Evolutionary conservation across 2,797 vertebrate genomes (phyloP).

Genomic region (Pteropus rufus): DNA sequence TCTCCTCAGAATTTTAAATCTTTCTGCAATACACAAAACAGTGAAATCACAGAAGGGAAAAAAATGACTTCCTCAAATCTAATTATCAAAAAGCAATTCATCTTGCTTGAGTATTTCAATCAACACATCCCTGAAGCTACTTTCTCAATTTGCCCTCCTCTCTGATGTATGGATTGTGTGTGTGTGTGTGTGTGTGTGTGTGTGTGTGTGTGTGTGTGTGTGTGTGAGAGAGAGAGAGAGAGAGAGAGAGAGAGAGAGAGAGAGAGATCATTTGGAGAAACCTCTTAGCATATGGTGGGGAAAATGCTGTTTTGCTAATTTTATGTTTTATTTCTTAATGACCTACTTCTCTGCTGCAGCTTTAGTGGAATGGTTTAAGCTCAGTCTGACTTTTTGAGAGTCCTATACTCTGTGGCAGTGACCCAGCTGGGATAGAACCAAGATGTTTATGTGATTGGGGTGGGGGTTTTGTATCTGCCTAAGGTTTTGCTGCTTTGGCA

Average conservation of each 20-base stretch:
- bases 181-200: neutral
- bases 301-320: constrained; percentile 59
- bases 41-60: constrained; percentile 4
- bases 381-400: constrained; percentile 24
- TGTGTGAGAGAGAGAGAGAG: too few relatives aligned
- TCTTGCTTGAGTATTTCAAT: constrained; percentile 63
- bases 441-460: constrained; percentile 18
- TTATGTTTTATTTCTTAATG: constrained; percentile 63
- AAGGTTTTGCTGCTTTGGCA: constrained; percentile 45
- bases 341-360: constrained; percentile 42
- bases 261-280: constrained; percentile 32
- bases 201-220: neutral
- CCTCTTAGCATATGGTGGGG: constrained; percentile 15
- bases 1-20: constrained; percentile 45
- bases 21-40: constrained; percentile 49
- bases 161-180: constrained; percentile 38
- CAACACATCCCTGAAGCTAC: constrained; percentile 46
- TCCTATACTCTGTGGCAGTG: constrained; percentile 4
- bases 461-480: neutral
- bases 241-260: too few relatives aligned
- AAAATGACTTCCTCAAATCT: constrained; percentile 31
- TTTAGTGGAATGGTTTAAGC: constrained; percentile 49
- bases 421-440: constrained; percentile 36
- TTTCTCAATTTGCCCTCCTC: constrained; percentile 43
- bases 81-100: constrained; percentile 68